Base-by-base conservation (phyloP, 2,888 invertebrate genomes). In the Aproaerema taeniolella region DNA sequence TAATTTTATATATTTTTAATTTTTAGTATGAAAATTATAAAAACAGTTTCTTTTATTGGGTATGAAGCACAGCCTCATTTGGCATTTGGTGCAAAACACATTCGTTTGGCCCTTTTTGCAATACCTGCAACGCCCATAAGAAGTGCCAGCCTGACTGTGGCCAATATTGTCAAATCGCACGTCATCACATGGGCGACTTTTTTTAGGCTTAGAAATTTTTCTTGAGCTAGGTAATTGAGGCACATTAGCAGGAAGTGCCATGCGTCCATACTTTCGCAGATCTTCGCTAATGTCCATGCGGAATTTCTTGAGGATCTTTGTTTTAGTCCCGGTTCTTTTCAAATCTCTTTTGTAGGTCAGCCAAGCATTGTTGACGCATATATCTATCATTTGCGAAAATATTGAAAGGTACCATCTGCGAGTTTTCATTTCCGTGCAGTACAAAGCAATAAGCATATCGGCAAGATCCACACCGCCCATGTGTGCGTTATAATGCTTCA, bases 111-210 rank as follows among this genome's bases (percentile, higher is more conserved):
- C n/a, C n/a, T n/a, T n/a, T 9, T 15, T 16, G 17, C 32, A 32
- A 16, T 8, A 32, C 14, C 32, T 32, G 17, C 32, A 32, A 3
- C 32, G 17, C 9, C 32, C 17, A 6, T 32, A 17, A 6, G 32
- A 32, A 8, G 32, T 32, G n/a, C 15, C 17, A 32, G n/a, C 17
- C 17, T 16, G 15, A 17, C 9, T 16, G 10, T 32, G 32, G n/a
- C 32, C 32, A 5, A 32, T 5, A 32, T 32, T 32, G 17, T 32
- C 32, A 32, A 32, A 32, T 17, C 32, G n/a, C 16, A 17, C 2
- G 17, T 15, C n/a, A 7, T 32, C 32, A 32, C 15, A 15, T 5
- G 32, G 32, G 17, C 17, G 17, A n/a, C 17, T 15, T 10, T 14
- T 14, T 16, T 32, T 32, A 10, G 15, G 31, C 5, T 31, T 13